Percentiles rank a stretch among this genome's conserved stretches.
Evolutionary conservation across 2,797 vertebrate species (phyloP).

Genomic region (Sebastes cheni): DNA sequence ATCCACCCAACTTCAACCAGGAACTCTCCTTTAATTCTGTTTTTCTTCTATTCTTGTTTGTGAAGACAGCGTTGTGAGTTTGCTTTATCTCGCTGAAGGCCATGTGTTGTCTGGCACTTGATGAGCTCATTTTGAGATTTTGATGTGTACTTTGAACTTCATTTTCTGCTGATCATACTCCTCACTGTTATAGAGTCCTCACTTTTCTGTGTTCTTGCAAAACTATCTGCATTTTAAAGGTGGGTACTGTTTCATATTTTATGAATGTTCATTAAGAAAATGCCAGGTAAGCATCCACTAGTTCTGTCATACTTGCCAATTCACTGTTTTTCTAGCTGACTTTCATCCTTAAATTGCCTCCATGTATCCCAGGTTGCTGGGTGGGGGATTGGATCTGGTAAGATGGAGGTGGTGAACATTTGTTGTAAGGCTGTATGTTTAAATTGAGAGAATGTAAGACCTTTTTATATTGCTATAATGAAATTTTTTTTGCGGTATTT

Average conservation of each 20-base stretch:
- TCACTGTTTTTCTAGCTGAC: not conserved
- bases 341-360: not conserved
- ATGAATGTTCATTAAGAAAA: not conserved
- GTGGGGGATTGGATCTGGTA: not conserved
- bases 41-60: too few species aligned
- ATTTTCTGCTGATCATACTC: not conserved
- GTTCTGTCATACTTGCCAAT: not conserved
- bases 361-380: not conserved
- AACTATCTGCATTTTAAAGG: not conserved
- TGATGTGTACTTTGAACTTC: not conserved
- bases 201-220: not conserved
- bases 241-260: not conserved
- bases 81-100: too few species aligned
- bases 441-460: not conserved
- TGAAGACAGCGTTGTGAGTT: too few species aligned
- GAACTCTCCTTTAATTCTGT: too few species aligned
- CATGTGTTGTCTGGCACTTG: too few species aligned
- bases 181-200: not conserved
- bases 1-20: too few species aligned
- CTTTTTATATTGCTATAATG: too few species aligned
- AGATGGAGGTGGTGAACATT: not conserved
- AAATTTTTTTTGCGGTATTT: not conserved
- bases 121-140: not conserved
- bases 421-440: not conserved
- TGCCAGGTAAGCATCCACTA: not conserved